phyloP scores from a whole-genome alignment of 2,797 vertebrate genomes.

The Eleutherodactylus coqui region DNA sequence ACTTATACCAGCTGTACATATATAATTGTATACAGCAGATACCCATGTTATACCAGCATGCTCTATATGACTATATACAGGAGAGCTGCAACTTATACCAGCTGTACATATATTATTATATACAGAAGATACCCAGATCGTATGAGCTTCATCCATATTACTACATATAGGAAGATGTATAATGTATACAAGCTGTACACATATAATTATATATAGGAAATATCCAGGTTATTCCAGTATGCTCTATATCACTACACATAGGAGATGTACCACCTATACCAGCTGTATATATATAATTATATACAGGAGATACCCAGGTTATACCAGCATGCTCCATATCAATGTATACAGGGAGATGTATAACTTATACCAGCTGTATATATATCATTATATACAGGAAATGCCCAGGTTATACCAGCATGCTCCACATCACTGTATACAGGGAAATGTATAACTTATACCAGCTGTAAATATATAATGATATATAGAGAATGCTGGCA shows the following conservation, averaged over 20 bases:
- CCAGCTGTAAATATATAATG: not conserved
- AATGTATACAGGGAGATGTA: not conserved
- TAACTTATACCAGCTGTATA: not conserved
- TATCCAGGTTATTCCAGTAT: not conserved
- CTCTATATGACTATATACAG: no score
- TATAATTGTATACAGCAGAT: no score
- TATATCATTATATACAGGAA: not conserved
- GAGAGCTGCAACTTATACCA: no score
- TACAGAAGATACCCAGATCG: not conserved
- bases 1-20: no score
- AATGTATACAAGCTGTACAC: not conserved
- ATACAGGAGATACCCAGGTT: not conserved
- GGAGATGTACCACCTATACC: not conserved
- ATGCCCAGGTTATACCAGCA: not conserved
- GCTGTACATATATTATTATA: no score
- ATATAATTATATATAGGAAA: not conserved
- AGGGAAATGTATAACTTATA: not conserved
- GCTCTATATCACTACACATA: not conserved
- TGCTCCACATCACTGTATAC: not conserved
- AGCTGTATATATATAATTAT: not conserved
- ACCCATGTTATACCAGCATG: no score
- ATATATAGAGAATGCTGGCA: not conserved
- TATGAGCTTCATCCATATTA: not conserved
- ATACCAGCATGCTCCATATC: not conserved
- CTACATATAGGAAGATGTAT: not conserved